These are phyloP conservation scores for Ailuropoda melanoleuca DNA, from an alignment of 2,113 vertebrate genomes.

Conservation along the genomic window DNA sequence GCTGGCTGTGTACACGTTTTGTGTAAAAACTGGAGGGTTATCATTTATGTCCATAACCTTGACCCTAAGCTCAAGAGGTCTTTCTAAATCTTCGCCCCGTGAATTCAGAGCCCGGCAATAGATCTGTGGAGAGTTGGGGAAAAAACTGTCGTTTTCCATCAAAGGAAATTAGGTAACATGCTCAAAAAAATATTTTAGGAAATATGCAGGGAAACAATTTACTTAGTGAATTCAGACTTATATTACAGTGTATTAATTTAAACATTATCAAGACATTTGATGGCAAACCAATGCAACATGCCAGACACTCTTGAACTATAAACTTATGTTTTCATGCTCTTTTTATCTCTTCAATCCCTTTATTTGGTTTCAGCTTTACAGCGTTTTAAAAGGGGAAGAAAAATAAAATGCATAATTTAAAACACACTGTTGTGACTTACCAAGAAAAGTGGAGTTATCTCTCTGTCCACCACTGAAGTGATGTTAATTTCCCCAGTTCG, in stretches of 20 bases:
- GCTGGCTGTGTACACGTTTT: slow-evolving; percentile 82
- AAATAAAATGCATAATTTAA: neutral
- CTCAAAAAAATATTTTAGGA: neutral
- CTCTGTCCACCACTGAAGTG: slow-evolving; percentile 90
- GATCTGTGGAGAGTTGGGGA: slow-evolving; percentile 79
- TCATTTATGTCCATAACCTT: slow-evolving; percentile 89
- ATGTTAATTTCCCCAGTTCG: slow-evolving; percentile 88
- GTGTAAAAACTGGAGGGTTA: slow-evolving; percentile 85
- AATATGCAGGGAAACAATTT: neutral
- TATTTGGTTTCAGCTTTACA: neutral
- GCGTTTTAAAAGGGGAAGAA: neutral
- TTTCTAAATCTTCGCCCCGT: slow-evolving; percentile 83
- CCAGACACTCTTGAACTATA: neutral
- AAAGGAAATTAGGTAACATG: neutral
- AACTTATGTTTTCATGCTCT: neutral
- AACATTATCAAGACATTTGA: neutral
- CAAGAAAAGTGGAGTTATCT: slow-evolving; percentile 86
- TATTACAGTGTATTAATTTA: neutral
- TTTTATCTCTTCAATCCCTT: neutral
- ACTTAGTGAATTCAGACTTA: neutral
- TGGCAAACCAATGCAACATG: neutral
- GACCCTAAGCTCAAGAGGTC: slow-evolving; percentile 85
- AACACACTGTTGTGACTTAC: slow-evolving; percentile 77
- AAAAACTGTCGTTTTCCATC: neutral
- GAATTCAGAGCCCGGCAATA: slow-evolving; percentile 84